These are phyloP conservation scores for Sclerurus mexicanus DNA, from an alignment of 2,113 vertebrate species.

Conservation along the genomic window DNA sequence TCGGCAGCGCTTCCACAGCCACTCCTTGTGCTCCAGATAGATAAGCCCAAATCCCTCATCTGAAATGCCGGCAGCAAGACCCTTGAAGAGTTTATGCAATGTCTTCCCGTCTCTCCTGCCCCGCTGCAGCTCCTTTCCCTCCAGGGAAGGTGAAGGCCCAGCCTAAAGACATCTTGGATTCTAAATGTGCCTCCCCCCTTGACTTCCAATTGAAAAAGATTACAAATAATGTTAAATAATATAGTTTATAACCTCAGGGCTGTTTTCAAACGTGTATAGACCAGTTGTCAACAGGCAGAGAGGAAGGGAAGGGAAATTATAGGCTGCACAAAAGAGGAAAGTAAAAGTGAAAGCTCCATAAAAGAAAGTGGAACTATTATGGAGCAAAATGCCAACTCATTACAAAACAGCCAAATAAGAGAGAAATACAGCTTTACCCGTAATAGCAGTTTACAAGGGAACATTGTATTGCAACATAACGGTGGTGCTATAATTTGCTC, in stretches of 20 bases:
- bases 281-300: conserved; percentile 77
- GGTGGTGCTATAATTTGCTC: conserved; percentile 98
- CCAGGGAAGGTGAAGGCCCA: background rate
- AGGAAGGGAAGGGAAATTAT: conserved; percentile 87
- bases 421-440: conserved; percentile 87
- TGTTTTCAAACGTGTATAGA: conserved; percentile 75
- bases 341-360: conserved; percentile 92
- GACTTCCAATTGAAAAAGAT: conserved; percentile 74
- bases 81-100: background rate
- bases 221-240: conserved; percentile 81
- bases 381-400: conserved; percentile 92
- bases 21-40: background rate
- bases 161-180: background rate
- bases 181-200: conserved; percentile 41
- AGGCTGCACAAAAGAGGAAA: conserved; percentile 93
- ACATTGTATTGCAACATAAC: conserved; percentile 97
- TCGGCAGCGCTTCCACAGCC: background rate
- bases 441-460: conserved; percentile 98
- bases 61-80: background rate
- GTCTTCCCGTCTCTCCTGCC: background rate
- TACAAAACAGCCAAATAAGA: conserved; percentile 86
- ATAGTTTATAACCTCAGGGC: conserved; percentile 78
- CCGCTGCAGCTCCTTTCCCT: conserved; percentile 56
- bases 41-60: background rate
- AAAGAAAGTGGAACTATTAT: conserved; percentile 97